These are phyloP conservation scores for Chelonia mydas DNA, from an alignment of 2,797 vertebrate species.

Conservation along the genomic window DNA sequence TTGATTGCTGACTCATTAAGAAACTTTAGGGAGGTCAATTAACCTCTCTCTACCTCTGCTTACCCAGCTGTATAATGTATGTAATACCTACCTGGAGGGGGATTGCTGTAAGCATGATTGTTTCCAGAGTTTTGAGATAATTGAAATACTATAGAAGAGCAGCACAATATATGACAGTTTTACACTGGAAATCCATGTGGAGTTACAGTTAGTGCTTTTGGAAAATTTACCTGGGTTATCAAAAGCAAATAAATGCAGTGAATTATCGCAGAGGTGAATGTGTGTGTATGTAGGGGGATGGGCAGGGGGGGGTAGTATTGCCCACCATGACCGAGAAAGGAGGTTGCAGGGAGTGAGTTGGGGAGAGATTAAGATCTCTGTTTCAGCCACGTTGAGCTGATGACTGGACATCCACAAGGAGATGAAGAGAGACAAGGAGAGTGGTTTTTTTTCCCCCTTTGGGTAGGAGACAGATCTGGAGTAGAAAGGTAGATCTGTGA, in stretches of 20 bases:
- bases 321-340: neutral
- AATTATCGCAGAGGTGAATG: neutral
- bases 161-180: neutral
- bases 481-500: neutral
- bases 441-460: neutral
- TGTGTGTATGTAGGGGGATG: constrained; percentile 69
- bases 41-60: fast-evolving
- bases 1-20: neutral
- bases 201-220: constrained; percentile 25
- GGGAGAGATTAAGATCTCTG: neutral
- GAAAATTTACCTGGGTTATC: constrained; percentile 53
- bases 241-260: constrained; percentile 54
- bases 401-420: neutral
- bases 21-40: neutral
- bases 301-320: neutral
- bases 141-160: neutral
- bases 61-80: fast-evolving
- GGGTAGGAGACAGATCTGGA: neutral
- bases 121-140: fast-evolving
- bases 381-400: neutral
- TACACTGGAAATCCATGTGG: constrained; percentile 11
- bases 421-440: neutral
- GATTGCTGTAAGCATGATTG: neutral
- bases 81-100: neutral
- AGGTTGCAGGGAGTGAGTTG: neutral